Evolutionary conservation across 2,888 invertebrate genomes (phyloP).

Genomic region (Catotricha subobsoleta): DNA sequence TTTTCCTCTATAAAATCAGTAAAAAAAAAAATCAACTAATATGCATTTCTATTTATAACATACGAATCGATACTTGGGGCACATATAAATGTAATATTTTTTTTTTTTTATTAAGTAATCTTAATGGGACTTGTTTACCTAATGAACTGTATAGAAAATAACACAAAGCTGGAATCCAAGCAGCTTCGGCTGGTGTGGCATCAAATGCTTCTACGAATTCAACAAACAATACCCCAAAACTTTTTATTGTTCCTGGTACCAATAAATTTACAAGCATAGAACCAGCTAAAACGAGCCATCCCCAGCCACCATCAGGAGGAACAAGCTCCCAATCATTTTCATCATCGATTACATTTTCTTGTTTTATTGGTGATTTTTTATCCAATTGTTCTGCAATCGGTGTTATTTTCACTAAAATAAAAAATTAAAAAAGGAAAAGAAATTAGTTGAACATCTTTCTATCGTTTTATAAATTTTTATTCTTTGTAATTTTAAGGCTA

Average conservation of each 20-base stretch:
- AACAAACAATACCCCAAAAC: constrained; percentile 68
- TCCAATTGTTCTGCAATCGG: not conserved
- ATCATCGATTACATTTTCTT: not conserved
- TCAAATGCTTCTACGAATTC: constrained; percentile 67
- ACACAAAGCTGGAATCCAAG: constrained; percentile 73
- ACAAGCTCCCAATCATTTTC: constrained; percentile 47
- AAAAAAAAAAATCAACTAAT: no score
- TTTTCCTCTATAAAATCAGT: not conserved
- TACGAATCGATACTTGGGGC: no score
- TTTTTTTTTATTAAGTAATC: no score
- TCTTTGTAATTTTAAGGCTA: no score
- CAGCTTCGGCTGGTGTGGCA: constrained; percentile 50
- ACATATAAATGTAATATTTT: no score
- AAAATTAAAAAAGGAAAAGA: not conserved
- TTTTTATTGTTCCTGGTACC: constrained; percentile 73
- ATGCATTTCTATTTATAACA: no score
- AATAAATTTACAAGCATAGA: constrained; percentile 68
- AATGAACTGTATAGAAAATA: constrained; percentile 78
- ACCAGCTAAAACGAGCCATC: constrained; percentile 57
- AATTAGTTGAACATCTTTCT: no score
- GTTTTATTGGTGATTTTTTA: not conserved
- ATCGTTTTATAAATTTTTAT: no score
- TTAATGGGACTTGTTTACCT: no score
- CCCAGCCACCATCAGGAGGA: constrained; percentile 70
- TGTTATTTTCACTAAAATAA: not conserved